Evolutionary conservation across 1,140 invertebrate genomes (phyloP).

Genomic region (Platorchestia sp.): DNA sequence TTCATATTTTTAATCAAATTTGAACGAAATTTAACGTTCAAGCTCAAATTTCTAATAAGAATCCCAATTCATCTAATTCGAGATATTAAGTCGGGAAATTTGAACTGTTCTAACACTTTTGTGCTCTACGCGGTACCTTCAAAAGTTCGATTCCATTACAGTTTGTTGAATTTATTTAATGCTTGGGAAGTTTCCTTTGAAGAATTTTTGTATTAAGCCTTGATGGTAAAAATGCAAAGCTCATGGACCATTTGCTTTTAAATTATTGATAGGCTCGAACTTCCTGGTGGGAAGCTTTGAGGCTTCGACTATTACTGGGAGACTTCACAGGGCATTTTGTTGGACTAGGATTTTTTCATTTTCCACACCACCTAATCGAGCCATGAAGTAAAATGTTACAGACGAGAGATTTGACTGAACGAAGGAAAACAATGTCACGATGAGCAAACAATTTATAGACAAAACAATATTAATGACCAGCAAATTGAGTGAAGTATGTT

Average conservation of each 20-base stretch:
- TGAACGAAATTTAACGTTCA: not conserved
- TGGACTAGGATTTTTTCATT: not conserved
- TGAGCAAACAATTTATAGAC: too few relatives aligned
- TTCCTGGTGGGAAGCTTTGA: not conserved
- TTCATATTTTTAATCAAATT: too few relatives aligned
- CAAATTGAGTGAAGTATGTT: too few relatives aligned
- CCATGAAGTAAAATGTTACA: too few relatives aligned
- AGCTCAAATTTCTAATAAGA: not conserved
- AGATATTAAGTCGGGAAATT: not conserved
- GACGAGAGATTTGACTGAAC: too few relatives aligned
- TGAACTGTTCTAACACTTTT: not conserved
- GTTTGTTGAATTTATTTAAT: not conserved
- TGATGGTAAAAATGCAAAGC: not conserved
- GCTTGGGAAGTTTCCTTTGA: not conserved
- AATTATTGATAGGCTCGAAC: not conserved
- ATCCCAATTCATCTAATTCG: not conserved
- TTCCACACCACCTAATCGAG: not conserved
- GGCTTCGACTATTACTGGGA: not conserved
- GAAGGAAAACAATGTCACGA: too few relatives aligned
- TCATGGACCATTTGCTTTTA: not conserved
- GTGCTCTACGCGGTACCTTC: not conserved
- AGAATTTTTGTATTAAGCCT: not conserved
- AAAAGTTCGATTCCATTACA: not conserved
- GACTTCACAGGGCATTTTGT: not conserved
- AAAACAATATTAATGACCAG: too few relatives aligned